Evolutionary conservation across 2,797 vertebrate species (phyloP), one percentile per base, ranked within the genome.

Genomic region (Austrolebias charrua): DNA sequence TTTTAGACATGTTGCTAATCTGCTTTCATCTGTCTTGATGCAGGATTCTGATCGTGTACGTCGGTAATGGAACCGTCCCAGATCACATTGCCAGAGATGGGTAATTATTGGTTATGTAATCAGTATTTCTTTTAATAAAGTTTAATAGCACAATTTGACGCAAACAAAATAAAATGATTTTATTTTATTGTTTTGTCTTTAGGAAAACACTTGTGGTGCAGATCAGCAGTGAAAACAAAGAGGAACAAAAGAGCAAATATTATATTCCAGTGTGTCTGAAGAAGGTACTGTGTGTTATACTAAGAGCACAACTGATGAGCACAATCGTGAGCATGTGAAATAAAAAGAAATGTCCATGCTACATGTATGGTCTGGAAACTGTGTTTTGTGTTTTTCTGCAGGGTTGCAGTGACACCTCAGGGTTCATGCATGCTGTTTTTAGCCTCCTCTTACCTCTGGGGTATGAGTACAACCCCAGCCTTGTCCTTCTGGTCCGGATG

Each of bases 1-100:
- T 24, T 24, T 24, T 24, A 24, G 24, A 24, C 24, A 24, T 3
- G 3, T 24, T 24, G 9, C 43, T 53, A 9, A 31, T 6, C 4
- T 38, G 19, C 4, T 44, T 40, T 9, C 4, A 16, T 28, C 40
- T 49, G 12, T 78, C 31, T 65, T 59, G 33, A 5, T 70, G 20
- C 81, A 94, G 93, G 61, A 51, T 91, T 69, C 77, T 94, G 74
- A 73, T 92, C 5, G 86, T 94, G 47, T 91, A 78, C 63, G 68
- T 94, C 49, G 91, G 93, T 48, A 83, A 90, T 2, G 75, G 12
- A 0, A 58, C 44, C 4, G n/a, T 79, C 46, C 76, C 63, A 0
- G 43, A 66, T 59, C 54, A 61, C 8, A 0, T 58, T 40, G 71
- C 58, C 31, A 52, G 81, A 5, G 79, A 92, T 7, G 86, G 90